These are phyloP conservation scores for Dicrostonyx torquatus DNA, from an alignment of 2,797 vertebrate genomes.

Conservation along the genomic window DNA sequence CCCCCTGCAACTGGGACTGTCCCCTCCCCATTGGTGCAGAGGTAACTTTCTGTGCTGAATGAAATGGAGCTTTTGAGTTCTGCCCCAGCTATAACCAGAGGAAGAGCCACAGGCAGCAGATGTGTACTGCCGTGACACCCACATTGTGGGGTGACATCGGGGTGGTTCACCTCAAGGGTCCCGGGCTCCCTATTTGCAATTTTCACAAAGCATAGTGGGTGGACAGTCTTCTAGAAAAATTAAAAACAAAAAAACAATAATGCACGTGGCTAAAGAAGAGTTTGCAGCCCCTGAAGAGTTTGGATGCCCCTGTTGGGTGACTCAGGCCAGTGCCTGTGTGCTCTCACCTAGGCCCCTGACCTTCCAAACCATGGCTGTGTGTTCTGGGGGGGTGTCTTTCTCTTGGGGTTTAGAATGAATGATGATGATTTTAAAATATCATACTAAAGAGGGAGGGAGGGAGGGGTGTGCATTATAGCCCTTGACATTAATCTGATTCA, in stretches of 20 bases:
- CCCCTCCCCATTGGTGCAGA: not conserved
- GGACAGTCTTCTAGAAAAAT: rapidly evolving
- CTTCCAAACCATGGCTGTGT: not conserved
- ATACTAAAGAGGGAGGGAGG: rapidly evolving
- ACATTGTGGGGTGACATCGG: rapidly evolving
- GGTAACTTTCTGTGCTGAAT: not conserved
- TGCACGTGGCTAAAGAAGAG: rapidly evolving
- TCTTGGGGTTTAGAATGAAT: not conserved
- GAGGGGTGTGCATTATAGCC: rapidly evolving
- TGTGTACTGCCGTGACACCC: rapidly evolving
- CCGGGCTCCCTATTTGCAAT: not conserved
- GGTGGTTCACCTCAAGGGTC: rapidly evolving
- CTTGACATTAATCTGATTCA: too few relatives aligned
- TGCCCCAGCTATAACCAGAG: too few relatives aligned
- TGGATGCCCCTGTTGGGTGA: rapidly evolving
- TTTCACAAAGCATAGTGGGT: not conserved
- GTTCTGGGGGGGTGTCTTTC: not conserved
- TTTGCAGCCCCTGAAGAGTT: rapidly evolving
- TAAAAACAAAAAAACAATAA: rapidly evolving
- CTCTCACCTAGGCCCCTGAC: too few relatives aligned
- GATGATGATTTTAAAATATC: not conserved
- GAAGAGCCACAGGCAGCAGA: rapidly evolving
- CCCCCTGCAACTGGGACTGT: too few relatives aligned
- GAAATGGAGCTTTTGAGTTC: not conserved
- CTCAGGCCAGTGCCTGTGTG: too few relatives aligned